These are phyloP conservation scores for Temnothorax nylanderi DNA, from an alignment of 1,140 invertebrate genomes.

Conservation along the genomic window DNA sequence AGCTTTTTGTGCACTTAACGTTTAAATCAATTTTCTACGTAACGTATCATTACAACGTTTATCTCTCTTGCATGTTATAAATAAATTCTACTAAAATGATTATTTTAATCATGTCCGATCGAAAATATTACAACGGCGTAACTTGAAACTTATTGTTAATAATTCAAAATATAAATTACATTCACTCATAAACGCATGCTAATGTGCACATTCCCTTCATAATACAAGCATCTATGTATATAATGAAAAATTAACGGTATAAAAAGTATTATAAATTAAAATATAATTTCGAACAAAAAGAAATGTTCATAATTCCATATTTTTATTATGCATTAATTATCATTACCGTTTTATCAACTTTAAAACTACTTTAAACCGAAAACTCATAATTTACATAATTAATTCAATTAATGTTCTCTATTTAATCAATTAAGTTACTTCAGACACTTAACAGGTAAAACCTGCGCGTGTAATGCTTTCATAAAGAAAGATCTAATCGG, in stretches of 20 bases:
- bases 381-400: background rate
- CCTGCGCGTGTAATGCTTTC: background rate
- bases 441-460: background rate
- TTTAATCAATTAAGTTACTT: constrained; percentile 1
- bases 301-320: background rate
- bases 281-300: background rate
- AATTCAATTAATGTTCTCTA: background rate
- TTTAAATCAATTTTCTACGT: background rate
- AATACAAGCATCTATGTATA: background rate
- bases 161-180: background rate
- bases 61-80: background rate
- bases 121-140: background rate
- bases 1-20: background rate
- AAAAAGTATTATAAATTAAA: background rate
- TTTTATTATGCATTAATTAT: constrained; percentile 8
- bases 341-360: background rate
- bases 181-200: background rate
- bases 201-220: background rate
- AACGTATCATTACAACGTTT: background rate
- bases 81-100: background rate
- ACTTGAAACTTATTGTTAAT: background rate
- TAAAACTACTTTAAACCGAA: background rate
- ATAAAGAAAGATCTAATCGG: background rate
- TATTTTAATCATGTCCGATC: constrained; percentile 24
- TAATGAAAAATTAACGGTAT: background rate